phyloP scores from a whole-genome alignment of 2,888 invertebrate genomes.

The Campoplex capitator region DNA sequence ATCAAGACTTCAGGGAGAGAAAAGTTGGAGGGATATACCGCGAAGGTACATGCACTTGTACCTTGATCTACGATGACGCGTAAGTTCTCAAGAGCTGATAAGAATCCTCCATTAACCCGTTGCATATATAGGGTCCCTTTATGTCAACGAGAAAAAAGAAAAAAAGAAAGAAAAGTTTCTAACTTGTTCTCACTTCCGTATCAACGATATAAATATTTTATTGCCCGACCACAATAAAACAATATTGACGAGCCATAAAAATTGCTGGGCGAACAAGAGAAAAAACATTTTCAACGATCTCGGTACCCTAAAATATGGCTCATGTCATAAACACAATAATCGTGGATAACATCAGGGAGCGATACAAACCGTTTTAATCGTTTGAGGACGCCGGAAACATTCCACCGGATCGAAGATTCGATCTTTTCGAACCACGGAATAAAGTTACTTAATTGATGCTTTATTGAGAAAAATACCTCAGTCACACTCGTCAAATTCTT shows the following conservation, averaged over 20 bases:
- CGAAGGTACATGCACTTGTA: conserved; percentile 4
- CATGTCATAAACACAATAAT: conserved; percentile 13
- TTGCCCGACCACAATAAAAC: neutral
- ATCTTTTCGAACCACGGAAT: neutral
- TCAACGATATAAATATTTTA: conserved; percentile 34
- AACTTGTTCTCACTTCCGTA: conserved; percentile 18
- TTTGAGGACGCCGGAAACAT: neutral
- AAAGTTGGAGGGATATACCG: conserved; percentile 3
- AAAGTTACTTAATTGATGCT: neutral
- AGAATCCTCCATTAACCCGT: conserved; percentile 34
- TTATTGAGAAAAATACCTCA: neutral
- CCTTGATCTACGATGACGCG: conserved; percentile 45
- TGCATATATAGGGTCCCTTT: conserved; percentile 1
- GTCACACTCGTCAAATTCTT: neutral
- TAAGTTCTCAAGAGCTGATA: conserved; percentile 28
- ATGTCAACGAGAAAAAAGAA: neutral
- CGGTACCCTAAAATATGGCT: conserved; percentile 5
- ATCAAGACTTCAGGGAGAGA: neutral
- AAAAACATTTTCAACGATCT: neutral
- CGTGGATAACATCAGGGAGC: neutral
- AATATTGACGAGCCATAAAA: conserved; percentile 25
- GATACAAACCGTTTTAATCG: neutral
- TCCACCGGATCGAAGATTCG: neutral
- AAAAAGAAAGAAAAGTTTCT: conserved; percentile 12
- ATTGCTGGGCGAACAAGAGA: neutral